Evolutionary conservation across 1,140 invertebrate genomes (phyloP).

Genomic region (Lepidurus packardi): DNA sequence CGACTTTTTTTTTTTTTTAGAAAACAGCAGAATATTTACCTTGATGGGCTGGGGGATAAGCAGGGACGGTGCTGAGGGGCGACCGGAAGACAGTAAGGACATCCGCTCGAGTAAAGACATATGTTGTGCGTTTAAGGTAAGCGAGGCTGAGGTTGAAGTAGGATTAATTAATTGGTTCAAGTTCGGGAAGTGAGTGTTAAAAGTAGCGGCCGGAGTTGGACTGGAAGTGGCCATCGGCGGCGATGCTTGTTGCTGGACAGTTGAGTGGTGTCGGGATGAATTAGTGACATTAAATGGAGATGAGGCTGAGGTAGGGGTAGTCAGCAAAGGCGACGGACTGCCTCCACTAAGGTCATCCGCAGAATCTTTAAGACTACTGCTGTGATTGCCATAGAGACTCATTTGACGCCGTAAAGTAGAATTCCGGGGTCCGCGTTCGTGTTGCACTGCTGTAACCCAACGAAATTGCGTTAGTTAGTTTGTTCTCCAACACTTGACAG

Average conservation of each 20-base stretch:
- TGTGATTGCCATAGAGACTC: constrained; percentile 61
- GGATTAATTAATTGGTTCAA: constrained; percentile 22
- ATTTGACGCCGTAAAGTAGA: constrained; percentile 84
- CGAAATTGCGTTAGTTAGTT: constrained; percentile 24
- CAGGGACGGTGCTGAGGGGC: constrained; percentile 32
- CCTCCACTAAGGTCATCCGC: constrained; percentile 29
- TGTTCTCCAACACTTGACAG: background rate
- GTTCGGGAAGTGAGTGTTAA: background rate
- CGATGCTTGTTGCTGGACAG: constrained; percentile 1
- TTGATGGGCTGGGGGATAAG: constrained; percentile 36
- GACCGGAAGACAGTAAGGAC: constrained; percentile 29
- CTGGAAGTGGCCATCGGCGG: constrained; percentile 29
- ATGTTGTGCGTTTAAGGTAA: constrained; percentile 33
- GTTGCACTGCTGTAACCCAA: constrained; percentile 79
- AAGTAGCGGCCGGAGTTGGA: constrained; percentile 19
- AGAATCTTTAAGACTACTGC: constrained; percentile 38
- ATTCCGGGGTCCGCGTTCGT: constrained; percentile 92
- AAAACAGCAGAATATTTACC: constrained; percentile 33
- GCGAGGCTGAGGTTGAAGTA: constrained; percentile 30
- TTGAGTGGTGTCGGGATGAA: background rate
- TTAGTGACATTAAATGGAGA: constrained; percentile 26
- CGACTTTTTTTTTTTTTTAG: background rate
- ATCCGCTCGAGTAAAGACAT: constrained; percentile 27
- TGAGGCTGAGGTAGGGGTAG: constrained; percentile 20
- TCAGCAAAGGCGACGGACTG: constrained; percentile 25